phyloP scores from a whole-genome alignment of 2,888 invertebrate species.

The Trissolcus japonicus region DNA sequence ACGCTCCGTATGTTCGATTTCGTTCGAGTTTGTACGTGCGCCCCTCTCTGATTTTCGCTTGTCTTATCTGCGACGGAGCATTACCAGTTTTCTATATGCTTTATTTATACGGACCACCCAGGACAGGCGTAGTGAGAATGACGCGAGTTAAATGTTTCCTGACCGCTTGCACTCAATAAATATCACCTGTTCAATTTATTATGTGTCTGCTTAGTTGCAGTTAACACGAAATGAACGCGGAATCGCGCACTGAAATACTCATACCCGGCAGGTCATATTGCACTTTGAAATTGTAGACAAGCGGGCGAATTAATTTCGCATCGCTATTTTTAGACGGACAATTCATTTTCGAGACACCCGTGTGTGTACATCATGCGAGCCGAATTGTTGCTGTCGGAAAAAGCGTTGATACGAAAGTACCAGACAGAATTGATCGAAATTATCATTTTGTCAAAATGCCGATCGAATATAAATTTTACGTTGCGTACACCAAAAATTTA shows the following conservation, averaged over 20 bases:
- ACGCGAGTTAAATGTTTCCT: constrained; percentile 68
- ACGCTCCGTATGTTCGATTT: neutral
- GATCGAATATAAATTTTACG: no score
- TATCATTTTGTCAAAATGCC: no score
- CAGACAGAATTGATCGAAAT: no score
- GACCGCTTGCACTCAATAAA: constrained; percentile 67
- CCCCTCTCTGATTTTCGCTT: no score
- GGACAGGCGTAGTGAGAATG: constrained; percentile 57
- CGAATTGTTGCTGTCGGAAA: no score
- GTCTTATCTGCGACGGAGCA: constrained; percentile 29
- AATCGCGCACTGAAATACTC: constrained; percentile 5
- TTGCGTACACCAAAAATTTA: no score
- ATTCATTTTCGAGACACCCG: no score
- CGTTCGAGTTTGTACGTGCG: no score
- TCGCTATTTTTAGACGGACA: neutral
- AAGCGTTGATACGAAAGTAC: no score
- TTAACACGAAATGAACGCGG: constrained; percentile 44
- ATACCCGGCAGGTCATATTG: neutral
- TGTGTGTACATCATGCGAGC: no score
- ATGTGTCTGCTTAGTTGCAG: constrained; percentile 64
- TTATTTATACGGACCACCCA: constrained; percentile 71
- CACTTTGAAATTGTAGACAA: no score
- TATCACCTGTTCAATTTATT: constrained; percentile 69
- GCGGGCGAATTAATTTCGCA: neutral
- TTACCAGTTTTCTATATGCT: constrained; percentile 55